Evolutionary conservation across 1,140 invertebrate species (phyloP).

Genomic region (Agraylea sexmaculata): DNA sequence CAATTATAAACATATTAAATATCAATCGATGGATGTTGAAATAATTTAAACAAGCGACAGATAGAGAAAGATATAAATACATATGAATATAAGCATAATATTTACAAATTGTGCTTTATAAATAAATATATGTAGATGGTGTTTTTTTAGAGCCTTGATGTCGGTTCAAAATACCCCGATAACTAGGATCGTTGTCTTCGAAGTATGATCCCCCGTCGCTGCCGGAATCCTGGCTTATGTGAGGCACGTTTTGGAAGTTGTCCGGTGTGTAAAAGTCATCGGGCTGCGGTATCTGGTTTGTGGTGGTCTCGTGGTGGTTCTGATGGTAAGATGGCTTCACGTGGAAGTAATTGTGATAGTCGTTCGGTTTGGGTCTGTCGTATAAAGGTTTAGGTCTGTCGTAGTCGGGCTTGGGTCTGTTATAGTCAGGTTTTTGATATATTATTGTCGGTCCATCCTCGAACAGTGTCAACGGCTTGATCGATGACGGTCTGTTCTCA

Average conservation of each 20-base stretch:
- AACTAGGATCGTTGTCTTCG: slow-evolving; percentile 27
- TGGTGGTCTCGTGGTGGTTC: slow-evolving; percentile 34
- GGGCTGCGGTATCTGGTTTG: slow-evolving; percentile 26
- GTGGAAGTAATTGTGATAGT: slow-evolving; percentile 31
- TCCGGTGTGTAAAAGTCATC: slow-evolving; percentile 27
- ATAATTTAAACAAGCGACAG: not conserved
- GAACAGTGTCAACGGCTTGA: slow-evolving; percentile 37
- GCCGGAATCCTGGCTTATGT: slow-evolving; percentile 29
- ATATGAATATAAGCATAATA: not conserved
- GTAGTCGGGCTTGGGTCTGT: slow-evolving; percentile 17
- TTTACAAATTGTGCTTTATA: slow-evolving; percentile 4
- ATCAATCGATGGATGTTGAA: not conserved
- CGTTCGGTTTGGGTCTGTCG: slow-evolving; percentile 28
- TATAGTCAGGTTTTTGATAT: slow-evolving; percentile 30
- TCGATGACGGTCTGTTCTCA: slow-evolving; percentile 29
- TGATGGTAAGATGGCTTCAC: slow-evolving; percentile 39
- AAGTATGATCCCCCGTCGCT: slow-evolving; percentile 31
- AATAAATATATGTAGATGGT: too few species aligned
- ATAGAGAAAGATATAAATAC: not conserved
- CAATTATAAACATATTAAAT: not conserved
- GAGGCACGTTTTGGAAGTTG: slow-evolving; percentile 9
- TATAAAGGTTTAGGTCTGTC: slow-evolving; percentile 21
- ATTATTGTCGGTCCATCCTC: slow-evolving; percentile 41
- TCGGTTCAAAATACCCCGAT: slow-evolving; percentile 28
- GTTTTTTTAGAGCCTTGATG: too few species aligned